Evolutionary conservation across 2,797 vertebrate genomes (phyloP).

Genomic region (Poecilia gillii): DNA sequence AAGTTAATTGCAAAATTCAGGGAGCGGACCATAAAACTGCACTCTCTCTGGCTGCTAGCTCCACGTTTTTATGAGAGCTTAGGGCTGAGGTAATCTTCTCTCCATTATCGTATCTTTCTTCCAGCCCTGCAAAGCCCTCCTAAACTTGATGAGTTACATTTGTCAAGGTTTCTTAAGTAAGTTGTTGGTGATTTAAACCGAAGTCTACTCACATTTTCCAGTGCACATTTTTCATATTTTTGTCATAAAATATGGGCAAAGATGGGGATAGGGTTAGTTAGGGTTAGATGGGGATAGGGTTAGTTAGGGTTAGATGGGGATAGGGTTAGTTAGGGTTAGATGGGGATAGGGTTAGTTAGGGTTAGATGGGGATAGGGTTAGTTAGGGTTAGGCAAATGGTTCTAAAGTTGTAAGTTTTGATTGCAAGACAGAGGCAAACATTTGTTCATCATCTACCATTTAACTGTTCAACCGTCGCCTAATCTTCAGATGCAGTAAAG

Average conservation of each 20-base stretch:
- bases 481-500: constrained; percentile 5
- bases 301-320: no score
- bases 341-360: no score
- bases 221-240: background rate
- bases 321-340: no score
- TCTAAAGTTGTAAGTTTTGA: background rate
- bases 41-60: background rate
- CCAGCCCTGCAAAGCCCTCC: constrained; percentile 4
- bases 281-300: no score
- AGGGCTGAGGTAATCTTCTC: background rate
- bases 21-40: background rate
- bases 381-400: background rate
- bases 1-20: constrained; percentile 7
- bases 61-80: background rate
- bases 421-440: background rate
- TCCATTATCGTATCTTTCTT: constrained; percentile 17
- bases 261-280: no score
- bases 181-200: background rate
- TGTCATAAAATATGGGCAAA: background rate
- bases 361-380: no score
- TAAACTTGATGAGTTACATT: constrained; percentile 4
- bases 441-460: background rate
- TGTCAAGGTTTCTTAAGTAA: background rate
- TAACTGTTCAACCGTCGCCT: background rate
- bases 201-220: background rate